These are phyloP conservation scores for Teleogryllus occipitalis DNA, from an alignment of 1,140 invertebrate species.

Conservation along the genomic window DNA sequence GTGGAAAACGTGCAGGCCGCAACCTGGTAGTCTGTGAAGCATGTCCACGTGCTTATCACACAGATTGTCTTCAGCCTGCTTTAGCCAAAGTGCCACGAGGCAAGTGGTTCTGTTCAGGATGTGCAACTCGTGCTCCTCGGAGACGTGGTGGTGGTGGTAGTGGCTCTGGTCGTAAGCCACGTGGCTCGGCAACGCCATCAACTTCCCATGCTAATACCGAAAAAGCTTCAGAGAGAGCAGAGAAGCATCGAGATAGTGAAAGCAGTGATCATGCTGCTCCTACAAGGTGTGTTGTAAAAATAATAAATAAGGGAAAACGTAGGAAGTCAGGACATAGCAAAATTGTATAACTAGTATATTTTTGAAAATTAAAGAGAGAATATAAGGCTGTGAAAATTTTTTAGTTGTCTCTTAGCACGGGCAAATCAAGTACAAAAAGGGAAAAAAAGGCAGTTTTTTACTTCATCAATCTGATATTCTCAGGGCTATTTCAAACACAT, in stretches of 20 bases:
- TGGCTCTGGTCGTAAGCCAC: slow-evolving; percentile 28
- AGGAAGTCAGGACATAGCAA: too few species aligned
- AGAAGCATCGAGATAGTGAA: slow-evolving; percentile 42
- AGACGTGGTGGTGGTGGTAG: slow-evolving; percentile 51
- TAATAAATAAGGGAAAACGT: too few species aligned
- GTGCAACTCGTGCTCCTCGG: slow-evolving; percentile 68
- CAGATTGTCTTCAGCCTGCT: slow-evolving; percentile 83
- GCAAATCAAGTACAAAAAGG: too few species aligned
- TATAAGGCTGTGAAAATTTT: too few species aligned
- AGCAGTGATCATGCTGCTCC: slow-evolving; percentile 46
- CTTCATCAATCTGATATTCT: too few species aligned
- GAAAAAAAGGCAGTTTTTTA: too few species aligned
- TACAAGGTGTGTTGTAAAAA: slow-evolving; percentile 31
- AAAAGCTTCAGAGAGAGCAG: neutral
- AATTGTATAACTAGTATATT: too few species aligned
- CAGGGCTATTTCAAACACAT: too few species aligned
- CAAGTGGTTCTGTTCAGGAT: slow-evolving; percentile 79
- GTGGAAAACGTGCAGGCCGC: slow-evolving; percentile 69
- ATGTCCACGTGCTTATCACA: slow-evolving; percentile 85
- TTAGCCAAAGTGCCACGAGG: slow-evolving; percentile 75
- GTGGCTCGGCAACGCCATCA: neutral
- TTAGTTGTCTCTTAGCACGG: too few species aligned
- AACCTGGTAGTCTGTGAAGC: slow-evolving; percentile 76
- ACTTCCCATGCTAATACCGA: neutral
- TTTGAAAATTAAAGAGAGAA: too few species aligned